Conservation (phyloP, 2,113 vertebrate species). For the Puma concolor region DNA sequence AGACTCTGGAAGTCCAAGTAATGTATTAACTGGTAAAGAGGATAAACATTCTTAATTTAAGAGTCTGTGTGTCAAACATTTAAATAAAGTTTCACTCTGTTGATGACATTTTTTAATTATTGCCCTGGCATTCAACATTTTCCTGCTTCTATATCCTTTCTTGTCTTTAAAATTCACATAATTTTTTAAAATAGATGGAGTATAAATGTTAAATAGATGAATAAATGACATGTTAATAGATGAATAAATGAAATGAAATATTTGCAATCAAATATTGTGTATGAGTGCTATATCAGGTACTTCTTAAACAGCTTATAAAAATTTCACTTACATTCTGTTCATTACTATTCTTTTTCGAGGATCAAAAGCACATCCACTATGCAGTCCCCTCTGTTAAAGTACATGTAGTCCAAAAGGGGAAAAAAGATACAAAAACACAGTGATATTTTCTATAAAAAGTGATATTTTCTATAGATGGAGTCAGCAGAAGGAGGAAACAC, state of each 20-base stretch:
- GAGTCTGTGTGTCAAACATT: neutral
- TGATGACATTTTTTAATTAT: neutral
- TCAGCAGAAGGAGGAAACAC: neutral
- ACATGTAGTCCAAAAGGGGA: neutral
- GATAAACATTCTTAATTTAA: neutral
- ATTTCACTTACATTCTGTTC: constrained; percentile 12
- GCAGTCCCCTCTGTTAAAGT: neutral
- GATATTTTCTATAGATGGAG: neutral
- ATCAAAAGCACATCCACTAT: neutral
- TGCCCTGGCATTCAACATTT: neutral
- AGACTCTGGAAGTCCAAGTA: neutral
- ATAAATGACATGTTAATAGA: neutral
- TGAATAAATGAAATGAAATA: neutral
- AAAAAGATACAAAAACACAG: neutral
- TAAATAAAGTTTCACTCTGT: neutral
- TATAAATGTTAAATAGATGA: constrained; percentile 17
- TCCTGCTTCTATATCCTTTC: neutral
- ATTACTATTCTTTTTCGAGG: neutral
- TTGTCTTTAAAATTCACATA: neutral
- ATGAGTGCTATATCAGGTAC: neutral
- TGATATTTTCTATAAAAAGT: neutral
- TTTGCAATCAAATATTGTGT: neutral
- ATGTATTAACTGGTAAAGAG: constrained; percentile 2
- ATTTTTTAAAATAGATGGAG: neutral
- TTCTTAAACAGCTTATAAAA: neutral